A percentile compares a stretch with the other conserved stretches of the same genome.
These are phyloP conservation scores for Empidonax traillii DNA, from an alignment of 2,113 vertebrate species.

Conservation along the genomic window DNA sequence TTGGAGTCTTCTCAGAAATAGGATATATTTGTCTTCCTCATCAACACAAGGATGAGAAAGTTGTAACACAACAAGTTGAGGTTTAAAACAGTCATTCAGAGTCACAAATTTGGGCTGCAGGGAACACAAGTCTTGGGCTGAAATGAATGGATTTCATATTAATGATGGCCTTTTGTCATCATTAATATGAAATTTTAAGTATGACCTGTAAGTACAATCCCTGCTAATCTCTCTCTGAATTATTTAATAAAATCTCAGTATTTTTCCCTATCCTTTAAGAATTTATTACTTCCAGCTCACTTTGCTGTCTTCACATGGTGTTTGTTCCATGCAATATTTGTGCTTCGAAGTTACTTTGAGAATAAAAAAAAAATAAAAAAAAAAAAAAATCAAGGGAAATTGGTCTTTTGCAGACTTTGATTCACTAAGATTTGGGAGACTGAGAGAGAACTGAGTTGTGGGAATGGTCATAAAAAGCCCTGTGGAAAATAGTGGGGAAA, in stretches of 20 bases:
- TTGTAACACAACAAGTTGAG: background rate
- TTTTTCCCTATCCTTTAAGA: background rate
- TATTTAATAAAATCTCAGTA: background rate
- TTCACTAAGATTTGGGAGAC: background rate
- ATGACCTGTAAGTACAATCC: background rate
- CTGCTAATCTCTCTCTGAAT: background rate
- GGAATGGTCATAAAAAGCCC: background rate
- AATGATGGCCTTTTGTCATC: background rate
- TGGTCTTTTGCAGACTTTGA: accelerated
- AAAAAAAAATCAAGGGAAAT: background rate
- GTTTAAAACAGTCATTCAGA: background rate
- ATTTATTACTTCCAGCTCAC: background rate
- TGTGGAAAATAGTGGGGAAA: background rate
- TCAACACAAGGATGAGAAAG: background rate
- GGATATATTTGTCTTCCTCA: background rate
- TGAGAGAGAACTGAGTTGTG: background rate
- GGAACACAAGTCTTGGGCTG: background rate
- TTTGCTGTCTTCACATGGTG: background rate
- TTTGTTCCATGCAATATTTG: background rate
- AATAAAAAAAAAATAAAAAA: background rate
- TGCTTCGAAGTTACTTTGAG: background rate
- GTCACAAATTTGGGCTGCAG: background rate
- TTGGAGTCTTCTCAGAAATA: background rate
- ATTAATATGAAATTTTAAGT: background rate
- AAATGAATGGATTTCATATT: background rate